phyloP scores from a whole-genome alignment of 2,888 invertebrate genomes.

The Bellardia bayeri region DNA sequence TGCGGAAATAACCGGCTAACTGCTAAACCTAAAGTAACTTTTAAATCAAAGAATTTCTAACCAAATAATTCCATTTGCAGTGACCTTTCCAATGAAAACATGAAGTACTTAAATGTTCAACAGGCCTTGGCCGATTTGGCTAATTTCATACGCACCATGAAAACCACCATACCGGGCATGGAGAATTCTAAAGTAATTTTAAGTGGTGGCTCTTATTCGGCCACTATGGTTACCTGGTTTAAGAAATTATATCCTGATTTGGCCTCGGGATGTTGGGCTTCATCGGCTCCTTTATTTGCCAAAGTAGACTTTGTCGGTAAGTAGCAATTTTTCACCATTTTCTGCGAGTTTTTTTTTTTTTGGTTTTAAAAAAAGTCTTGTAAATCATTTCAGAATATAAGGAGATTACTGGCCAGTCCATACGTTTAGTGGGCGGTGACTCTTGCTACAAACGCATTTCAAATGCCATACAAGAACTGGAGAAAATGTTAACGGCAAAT shows the following conservation, averaged over 20 bases:
- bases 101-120: slow-evolving; percentile 87
- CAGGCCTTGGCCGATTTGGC: slow-evolving; percentile 89
- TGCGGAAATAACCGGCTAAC: too few relatives aligned
- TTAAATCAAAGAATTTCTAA: background rate
- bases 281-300: slow-evolving; percentile 88
- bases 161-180: slow-evolving; percentile 80
- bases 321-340: slow-evolving; percentile 25
- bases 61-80: slow-evolving; percentile 80
- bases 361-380: background rate
- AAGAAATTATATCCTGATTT: slow-evolving; percentile 88
- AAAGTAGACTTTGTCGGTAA: slow-evolving; percentile 86
- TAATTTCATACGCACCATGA: slow-evolving; percentile 86
- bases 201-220: slow-evolving; percentile 89
- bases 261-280: slow-evolving; percentile 86
- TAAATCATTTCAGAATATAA: slow-evolving; percentile 80
- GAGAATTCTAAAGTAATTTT: slow-evolving; percentile 85
- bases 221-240: slow-evolving; percentile 89
- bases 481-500: slow-evolving; percentile 78
- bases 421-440: slow-evolving; percentile 80
- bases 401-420: slow-evolving; percentile 82
- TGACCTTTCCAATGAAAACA: slow-evolving; percentile 85
- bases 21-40: too few relatives aligned
- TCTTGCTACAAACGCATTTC: slow-evolving; percentile 81
- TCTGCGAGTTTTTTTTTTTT: background rate
- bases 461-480: slow-evolving; percentile 80